Evolutionary conservation across 2,113 vertebrate genomes (phyloP), one percentile per base, ranked within the genome.

Genomic region (Istiophorus platypterus): DNA sequence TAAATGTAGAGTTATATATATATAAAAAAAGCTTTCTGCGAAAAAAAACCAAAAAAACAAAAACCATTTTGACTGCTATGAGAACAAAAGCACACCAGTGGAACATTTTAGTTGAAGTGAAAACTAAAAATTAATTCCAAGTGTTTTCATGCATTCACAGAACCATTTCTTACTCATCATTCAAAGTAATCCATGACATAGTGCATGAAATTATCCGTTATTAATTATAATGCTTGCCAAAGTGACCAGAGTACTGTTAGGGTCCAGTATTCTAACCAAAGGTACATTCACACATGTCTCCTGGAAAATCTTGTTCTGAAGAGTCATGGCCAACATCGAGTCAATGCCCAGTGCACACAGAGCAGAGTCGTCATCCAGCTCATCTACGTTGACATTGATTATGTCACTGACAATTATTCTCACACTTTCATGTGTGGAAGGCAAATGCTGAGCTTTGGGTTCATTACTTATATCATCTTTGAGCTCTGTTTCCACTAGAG

Each of bases 261-360:
- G 96, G 81, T 97, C 96, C 65, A 97, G 84, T 76, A 97, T 86
- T 85, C 87, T 92, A 42, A 95, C 87, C 56, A 97, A 84, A 80
- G 96, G 94, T 70, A 98, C 87, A 73, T 95, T 96, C 12, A 96
- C 92, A 14, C 92, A 94, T 7, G 84, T 89, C 42, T 96, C 96
- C 66, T 91, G 91, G 67, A 96, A 96, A 37, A 97, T 91, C 14
- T 84, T 90, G 72, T 94, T 95, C 81, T 95, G 95, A 63, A 96
- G 80, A 22, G 95, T 95, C 95, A 96, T 95, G 64, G 95, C 95
- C 68, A 96, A 85, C 95, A 97, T 95, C 0, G 96, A 98, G 89
- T 97, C 97, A 15, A 97, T 91, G 3, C 96, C 97, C 59, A 97
- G n/a, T 0, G 91, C 91, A 2, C 76, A 82, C 51, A 97, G 93